A percentile compares a stretch with the other conserved stretches of the same genome.
Conservation (phyloP, 1,140 invertebrate species). For the Harlomillsia oculata region DNA sequence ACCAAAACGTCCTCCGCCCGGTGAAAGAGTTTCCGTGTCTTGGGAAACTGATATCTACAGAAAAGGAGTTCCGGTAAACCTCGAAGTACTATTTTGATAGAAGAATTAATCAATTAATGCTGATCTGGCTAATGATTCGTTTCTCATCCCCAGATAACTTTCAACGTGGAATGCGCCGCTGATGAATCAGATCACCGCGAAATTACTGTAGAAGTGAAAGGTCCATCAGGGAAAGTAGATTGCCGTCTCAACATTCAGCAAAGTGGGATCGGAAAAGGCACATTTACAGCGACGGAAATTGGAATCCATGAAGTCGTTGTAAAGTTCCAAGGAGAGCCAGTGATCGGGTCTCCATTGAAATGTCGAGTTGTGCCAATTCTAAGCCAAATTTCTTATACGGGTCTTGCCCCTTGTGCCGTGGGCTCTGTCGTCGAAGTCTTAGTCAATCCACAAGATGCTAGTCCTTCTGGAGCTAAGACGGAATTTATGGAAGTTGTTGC, state of each 20-base stretch:
- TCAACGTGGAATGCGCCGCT: constrained; percentile 65
- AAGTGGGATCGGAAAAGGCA: constrained; percentile 57
- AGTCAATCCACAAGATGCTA: constrained; percentile 57
- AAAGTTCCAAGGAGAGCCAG: constrained; percentile 53
- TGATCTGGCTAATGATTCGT: constrained; percentile 25
- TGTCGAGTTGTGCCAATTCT: constrained; percentile 77
- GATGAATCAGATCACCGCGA: constrained; percentile 66
- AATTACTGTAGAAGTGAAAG: constrained; percentile 71
- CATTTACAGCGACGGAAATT: constrained; percentile 77
- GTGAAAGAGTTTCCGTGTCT: constrained; percentile 61
- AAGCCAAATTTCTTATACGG: constrained; percentile 72
- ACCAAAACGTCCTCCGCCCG: constrained; percentile 65
- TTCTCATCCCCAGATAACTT: constrained; percentile 54
- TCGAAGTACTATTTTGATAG: neutral
- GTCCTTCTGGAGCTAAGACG: constrained; percentile 52
- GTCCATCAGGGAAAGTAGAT: constrained; percentile 55
- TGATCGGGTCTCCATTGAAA: constrained; percentile 59
- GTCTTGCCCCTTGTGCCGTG: constrained; percentile 87
- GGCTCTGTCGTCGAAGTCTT: constrained; percentile 90
- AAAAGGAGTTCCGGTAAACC: constrained; percentile 26
- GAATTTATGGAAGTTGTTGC: constrained; percentile 80
- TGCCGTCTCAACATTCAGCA: constrained; percentile 56
- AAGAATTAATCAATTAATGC: neutral
- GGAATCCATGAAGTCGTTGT: constrained; percentile 82
- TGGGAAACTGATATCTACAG: constrained; percentile 40